Conservation (phyloP, 1,140 invertebrate species). For the Acromyrmex heyeri region DNA sequence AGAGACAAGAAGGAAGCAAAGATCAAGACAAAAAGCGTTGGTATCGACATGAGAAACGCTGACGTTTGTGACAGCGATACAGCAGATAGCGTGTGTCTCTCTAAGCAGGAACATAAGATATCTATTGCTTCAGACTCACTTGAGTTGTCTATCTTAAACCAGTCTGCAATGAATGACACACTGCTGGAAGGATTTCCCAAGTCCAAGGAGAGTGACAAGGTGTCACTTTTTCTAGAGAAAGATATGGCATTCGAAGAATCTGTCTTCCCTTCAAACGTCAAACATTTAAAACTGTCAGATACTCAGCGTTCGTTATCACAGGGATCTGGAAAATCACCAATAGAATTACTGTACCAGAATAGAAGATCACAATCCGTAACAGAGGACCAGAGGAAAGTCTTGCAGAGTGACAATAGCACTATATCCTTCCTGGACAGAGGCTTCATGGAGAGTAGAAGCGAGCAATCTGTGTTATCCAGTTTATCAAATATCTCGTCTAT, state of each 20-base stretch:
- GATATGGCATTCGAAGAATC: slow-evolving; percentile 9
- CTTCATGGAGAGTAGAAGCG: slow-evolving; percentile 60
- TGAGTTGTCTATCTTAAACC: slow-evolving; percentile 78
- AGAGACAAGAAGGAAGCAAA: neutral
- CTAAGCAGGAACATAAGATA: slow-evolving; percentile 17
- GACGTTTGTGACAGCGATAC: slow-evolving; percentile 33
- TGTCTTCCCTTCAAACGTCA: neutral
- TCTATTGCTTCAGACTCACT: slow-evolving; percentile 27
- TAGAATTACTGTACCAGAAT: slow-evolving; percentile 22
- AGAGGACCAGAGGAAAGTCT: slow-evolving; percentile 25
- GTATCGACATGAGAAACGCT: slow-evolving; percentile 41
- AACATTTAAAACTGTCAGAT: slow-evolving; percentile 23
- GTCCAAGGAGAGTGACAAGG: slow-evolving; percentile 39
- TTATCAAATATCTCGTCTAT: slow-evolving; percentile 75
- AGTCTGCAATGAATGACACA: slow-evolving; percentile 80
- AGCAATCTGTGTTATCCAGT: slow-evolving; percentile 65
- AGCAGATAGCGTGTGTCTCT: neutral
- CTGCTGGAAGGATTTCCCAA: slow-evolving; percentile 70
- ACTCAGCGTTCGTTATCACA: slow-evolving; percentile 76
- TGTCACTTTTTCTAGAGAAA: slow-evolving; percentile 50
- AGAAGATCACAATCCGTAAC: slow-evolving; percentile 59
- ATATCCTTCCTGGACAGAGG: slow-evolving; percentile 66
- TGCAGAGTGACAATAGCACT: slow-evolving; percentile 21
- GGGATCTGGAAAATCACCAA: slow-evolving; percentile 56
- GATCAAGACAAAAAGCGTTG: slow-evolving; percentile 43